Conservation (phyloP, 2,113 vertebrate genomes). For the sheep (Ovis aries) region ARS-UI_Ramb_v3.0 NC_056076.1:48530001-48530500, state of each 20-base stretch:
- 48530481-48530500: not conserved
- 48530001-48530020: not conserved
- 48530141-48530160: not conserved
- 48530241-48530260: not conserved
- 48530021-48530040: not conserved
- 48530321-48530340: not conserved
- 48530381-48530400: not conserved
- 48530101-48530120: not conserved
- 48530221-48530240: not conserved
- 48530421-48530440: not conserved
- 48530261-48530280: not conserved
- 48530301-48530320: not conserved
- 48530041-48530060: not conserved
- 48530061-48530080: not conserved
- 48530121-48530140: not conserved
- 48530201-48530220: not conserved
- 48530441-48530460: not conserved
- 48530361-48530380: not conserved
- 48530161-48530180: not conserved
- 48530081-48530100: not conserved
- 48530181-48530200: not conserved
- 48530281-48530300: not conserved
- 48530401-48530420: not conserved
- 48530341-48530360: not conserved
- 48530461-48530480: not conserved